phyloP scores from a whole-genome alignment of 2,797 vertebrate genomes.

The Champsocephalus esox region DNA sequence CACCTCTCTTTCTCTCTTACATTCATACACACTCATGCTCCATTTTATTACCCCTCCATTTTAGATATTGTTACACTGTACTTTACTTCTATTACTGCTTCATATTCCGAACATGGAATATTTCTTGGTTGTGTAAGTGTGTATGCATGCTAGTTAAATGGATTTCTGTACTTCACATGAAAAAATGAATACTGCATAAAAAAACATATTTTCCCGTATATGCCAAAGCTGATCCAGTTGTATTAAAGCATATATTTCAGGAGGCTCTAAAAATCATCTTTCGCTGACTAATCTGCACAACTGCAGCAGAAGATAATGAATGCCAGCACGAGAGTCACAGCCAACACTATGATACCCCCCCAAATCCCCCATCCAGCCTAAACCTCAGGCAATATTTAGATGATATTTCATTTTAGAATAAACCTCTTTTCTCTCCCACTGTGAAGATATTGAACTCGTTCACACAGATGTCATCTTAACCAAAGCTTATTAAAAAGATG shows the following conservation, averaged over 20 bases:
- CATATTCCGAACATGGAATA: constrained; percentile 14
- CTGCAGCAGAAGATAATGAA: constrained; percentile 81
- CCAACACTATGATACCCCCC: constrained; percentile 69
- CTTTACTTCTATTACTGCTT: constrained; percentile 40
- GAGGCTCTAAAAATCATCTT: constrained; percentile 74
- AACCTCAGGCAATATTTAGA: constrained; percentile 85
- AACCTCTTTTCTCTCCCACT: constrained; percentile 85
- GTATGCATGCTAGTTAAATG: constrained; percentile 32
- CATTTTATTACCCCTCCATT: constrained; percentile 71
- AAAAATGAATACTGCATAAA: constrained; percentile 2
- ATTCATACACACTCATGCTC: constrained; percentile 59
- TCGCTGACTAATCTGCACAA: constrained; percentile 81
- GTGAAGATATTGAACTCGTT: constrained; percentile 85
- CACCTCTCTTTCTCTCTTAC: constrained; percentile 45
- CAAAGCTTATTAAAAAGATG: constrained; percentile 89
- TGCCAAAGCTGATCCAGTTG: constrained; percentile 51
- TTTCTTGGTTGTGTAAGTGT: constrained; percentile 8
- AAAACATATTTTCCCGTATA: constrained; percentile 27
- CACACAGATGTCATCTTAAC: constrained; percentile 86
- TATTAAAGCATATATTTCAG: constrained; percentile 68
- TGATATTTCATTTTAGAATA: constrained; percentile 85
- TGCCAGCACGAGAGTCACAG: constrained; percentile 70
- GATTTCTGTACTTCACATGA: constrained; percentile 14
- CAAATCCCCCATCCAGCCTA: constrained; percentile 62
- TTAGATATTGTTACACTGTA: constrained; percentile 62